Evolutionary conservation across 2,113 vertebrate genomes (phyloP).

Genomic region (Xyrauchen texanus): DNA sequence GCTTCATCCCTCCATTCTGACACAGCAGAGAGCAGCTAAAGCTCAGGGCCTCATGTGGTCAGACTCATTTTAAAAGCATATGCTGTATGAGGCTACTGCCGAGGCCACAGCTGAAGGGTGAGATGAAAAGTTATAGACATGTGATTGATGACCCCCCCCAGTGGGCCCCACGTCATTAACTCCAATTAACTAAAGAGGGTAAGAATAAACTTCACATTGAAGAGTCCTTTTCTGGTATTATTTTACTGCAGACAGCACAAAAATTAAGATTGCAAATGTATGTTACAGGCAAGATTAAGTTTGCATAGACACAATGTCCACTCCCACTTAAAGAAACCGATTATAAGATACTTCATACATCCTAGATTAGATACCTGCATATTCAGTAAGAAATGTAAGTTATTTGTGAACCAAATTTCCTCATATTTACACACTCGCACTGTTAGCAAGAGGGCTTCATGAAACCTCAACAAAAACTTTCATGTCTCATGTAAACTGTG

Average conservation of each 20-base stretch:
- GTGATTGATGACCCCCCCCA: slow-evolving; percentile 54
- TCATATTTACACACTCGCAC: too few species aligned
- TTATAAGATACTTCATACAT: slow-evolving; percentile 65
- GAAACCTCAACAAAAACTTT: too few species aligned
- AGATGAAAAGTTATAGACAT: slow-evolving; percentile 46
- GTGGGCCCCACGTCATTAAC: slow-evolving; percentile 31
- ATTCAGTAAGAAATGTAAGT: too few species aligned
- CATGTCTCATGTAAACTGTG: too few species aligned
- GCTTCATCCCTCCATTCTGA: slow-evolving; percentile 59
- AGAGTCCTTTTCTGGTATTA: slow-evolving; percentile 53
- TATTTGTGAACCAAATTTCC: too few species aligned
- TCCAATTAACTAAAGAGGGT: slow-evolving; percentile 31
- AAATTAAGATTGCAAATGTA: slow-evolving; percentile 12
- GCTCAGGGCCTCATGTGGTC: slow-evolving; percentile 54
- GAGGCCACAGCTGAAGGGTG: slow-evolving; percentile 28
- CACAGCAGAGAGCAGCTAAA: slow-evolving; percentile 38
- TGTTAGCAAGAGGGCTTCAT: too few species aligned
- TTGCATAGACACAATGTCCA: background rate
- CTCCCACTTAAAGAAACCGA: slow-evolving; percentile 55
- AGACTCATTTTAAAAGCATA: slow-evolving; percentile 71
- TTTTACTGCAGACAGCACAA: slow-evolving; percentile 28
- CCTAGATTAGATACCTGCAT: background rate
- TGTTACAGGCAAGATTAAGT: slow-evolving; percentile 30
- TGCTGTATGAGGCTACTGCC: slow-evolving; percentile 62
- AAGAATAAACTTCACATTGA: slow-evolving; percentile 49